A percentile compares a stretch with the other conserved stretches of the same genome.
Evolutionary conservation across 2,113 vertebrate genomes (phyloP).

Genomic region (Ciconia stormi): DNA sequence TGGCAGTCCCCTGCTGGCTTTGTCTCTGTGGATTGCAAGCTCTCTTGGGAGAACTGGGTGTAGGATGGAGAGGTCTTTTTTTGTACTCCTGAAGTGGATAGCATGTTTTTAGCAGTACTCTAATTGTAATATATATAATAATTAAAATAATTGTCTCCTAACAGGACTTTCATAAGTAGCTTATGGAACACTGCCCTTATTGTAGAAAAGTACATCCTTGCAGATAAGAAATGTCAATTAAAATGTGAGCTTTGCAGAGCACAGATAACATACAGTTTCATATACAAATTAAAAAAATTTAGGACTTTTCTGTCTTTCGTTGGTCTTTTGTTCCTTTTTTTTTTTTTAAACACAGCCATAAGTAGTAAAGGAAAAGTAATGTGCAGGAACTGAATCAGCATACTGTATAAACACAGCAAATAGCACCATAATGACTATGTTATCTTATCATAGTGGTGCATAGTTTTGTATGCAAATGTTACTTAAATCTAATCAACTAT

Average conservation of each 20-base stretch:
- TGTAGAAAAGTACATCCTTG: background rate
- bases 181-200: background rate
- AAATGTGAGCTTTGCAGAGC: constrained; percentile 22
- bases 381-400: constrained; percentile 6
- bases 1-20: background rate
- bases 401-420: background rate
- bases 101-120: background rate
- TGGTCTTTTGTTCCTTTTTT: background rate
- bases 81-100: background rate
- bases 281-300: background rate
- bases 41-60: background rate
- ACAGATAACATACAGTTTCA: constrained; percentile 4
- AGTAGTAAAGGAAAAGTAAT: background rate
- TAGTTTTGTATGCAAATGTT: constrained; percentile 14
- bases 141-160: background rate
- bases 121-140: background rate
- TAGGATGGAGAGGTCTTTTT: background rate
- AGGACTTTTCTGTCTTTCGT: background rate
- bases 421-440: background rate
- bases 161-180: background rate
- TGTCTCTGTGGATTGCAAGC: background rate
- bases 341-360: background rate
- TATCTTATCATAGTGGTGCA: constrained; percentile 15
- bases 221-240: constrained; percentile 52
- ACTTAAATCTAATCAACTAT: background rate